Base-by-base conservation (phyloP, 2,888 invertebrate species). In the Herminia tarsipennalis region DNA sequence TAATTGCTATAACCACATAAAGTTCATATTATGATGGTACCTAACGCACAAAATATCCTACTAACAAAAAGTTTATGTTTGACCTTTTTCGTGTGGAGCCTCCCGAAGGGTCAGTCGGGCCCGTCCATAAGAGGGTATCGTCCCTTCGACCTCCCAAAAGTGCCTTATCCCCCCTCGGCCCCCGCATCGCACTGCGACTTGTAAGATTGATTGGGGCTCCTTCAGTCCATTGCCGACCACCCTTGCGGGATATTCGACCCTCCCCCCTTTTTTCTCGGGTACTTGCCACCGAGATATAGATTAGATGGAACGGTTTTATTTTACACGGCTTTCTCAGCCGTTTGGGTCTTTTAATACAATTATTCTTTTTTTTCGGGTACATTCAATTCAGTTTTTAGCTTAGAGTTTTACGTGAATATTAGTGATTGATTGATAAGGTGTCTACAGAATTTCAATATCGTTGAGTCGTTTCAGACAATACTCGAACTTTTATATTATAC, bases 121-220 rank as follows among this genome's bases (percentile, higher is more conserved):
- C 78, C 79, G 82, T 78, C 80, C 83, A 79, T 85, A 83, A 88
- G 90, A 89, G 90, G 90, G 89, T 88, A 88, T 76, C 83, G 88
- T 87, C 86, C 88, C 86, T 86, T 73, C 77, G 81, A 78, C 86
- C 86, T 84, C 74, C 74, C 66, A 61, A 79, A 78, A 79, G 78
- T 78, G 76, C 76, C 74, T 70, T 69, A 69, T 59, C 71, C 70
- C 69, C 30, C 52, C 65, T 47, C 44, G 47, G 37, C 48, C 63
- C 60, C 68, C 66, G 66, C 76, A 73, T 75, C 77, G 80, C 83
- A 78, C 73, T 78, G 87, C 88, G 90, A 90, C 90, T 91, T 88
- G 89, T 88, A 92, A 92, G 92, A 92, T 92, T 92, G 92, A 92
- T 92, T 92, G 92, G 92, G 89, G 86, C 91, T 89, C 89, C 91